Percentiles rank a stretch among this genome's conserved stretches.
These are phyloP conservation scores for Drosophila ambigua DNA, from an alignment of 1,140 invertebrate species.

Conservation along the genomic window DNA sequence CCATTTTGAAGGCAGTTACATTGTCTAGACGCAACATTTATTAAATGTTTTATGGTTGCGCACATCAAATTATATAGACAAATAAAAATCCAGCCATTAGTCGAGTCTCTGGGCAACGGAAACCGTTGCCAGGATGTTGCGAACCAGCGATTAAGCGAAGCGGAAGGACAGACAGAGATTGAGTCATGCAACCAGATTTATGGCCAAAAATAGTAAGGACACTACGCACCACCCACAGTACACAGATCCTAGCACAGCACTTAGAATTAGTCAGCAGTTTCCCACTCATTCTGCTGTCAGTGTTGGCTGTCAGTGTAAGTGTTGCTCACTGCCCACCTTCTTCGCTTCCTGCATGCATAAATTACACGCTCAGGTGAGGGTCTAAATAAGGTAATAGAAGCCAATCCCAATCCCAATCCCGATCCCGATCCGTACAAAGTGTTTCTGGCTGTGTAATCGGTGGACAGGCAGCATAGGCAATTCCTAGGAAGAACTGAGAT, in stretches of 20 bases:
- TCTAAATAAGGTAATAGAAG: conserved; percentile 62
- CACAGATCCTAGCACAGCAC: conserved; percentile 19
- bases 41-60: conserved; percentile 79
- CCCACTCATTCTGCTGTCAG: background rate
- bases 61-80: conserved; percentile 79
- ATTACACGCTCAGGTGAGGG: conserved; percentile 54
- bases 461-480: conserved; percentile 29
- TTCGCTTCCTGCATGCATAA: conserved; percentile 48
- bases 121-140: conserved; percentile 43
- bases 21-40: conserved; percentile 82
- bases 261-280: conserved; percentile 17
- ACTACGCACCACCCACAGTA: too few species aligned
- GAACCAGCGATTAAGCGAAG: too few species aligned
- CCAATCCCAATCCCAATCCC: conserved; percentile 14
- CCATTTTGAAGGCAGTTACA: conserved; percentile 80
- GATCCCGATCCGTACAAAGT: conserved; percentile 6
- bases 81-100: conserved; percentile 72
- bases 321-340: conserved; percentile 62
- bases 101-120: conserved; percentile 37
- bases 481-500: conserved; percentile 44
- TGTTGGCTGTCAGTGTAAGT: conserved; percentile 42
- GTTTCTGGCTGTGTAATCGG: conserved; percentile 57
- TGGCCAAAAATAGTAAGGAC: background rate
- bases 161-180: conserved; percentile 23
- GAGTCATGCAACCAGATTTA: conserved; percentile 57